Percentiles rank a stretch among this genome's conserved stretches.
Evolutionary conservation across 1,140 invertebrate genomes (phyloP).

Genomic region (Zaprionus vittiger): DNA sequence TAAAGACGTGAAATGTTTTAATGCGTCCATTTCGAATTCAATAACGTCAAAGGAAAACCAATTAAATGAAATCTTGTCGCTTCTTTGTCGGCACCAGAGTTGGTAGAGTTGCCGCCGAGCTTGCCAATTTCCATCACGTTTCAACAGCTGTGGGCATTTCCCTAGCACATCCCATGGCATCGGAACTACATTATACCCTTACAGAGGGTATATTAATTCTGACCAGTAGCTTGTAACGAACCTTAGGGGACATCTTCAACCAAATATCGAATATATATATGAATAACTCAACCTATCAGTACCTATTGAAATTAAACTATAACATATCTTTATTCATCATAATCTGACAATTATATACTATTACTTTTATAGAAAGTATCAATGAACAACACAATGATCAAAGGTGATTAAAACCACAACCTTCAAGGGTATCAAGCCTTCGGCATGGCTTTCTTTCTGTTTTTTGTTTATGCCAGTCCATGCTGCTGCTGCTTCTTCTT

Average conservation of each 20-base stretch:
- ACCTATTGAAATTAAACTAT: too few relatives aligned
- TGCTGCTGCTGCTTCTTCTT: not conserved
- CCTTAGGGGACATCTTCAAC: too few relatives aligned
- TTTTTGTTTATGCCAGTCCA: slow-evolving; percentile 21
- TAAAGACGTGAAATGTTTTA: slow-evolving; percentile 24
- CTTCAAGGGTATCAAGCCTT: too few relatives aligned
- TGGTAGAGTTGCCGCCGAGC: not conserved
- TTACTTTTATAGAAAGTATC: too few relatives aligned
- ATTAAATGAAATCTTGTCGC: not conserved
- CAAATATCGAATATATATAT: too few relatives aligned
- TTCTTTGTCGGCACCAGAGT: slow-evolving; percentile 10
- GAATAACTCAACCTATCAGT: too few relatives aligned
- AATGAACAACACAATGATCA: too few relatives aligned
- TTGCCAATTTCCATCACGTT: slow-evolving; percentile 22
- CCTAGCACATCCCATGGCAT: not conserved
- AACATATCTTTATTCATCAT: too few relatives aligned
- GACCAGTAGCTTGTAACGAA: too few relatives aligned
- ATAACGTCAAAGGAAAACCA: not conserved
- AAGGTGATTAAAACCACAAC: too few relatives aligned
- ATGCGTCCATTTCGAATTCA: slow-evolving; percentile 13
- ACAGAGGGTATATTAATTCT: too few relatives aligned
- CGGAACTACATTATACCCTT: slow-evolving; percentile 8
- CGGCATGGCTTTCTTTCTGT: too few relatives aligned
- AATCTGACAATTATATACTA: not conserved
- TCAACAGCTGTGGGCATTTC: not conserved